Conservation (phyloP, 2,888 invertebrate species). For the Andrena trimmerana region DNA sequence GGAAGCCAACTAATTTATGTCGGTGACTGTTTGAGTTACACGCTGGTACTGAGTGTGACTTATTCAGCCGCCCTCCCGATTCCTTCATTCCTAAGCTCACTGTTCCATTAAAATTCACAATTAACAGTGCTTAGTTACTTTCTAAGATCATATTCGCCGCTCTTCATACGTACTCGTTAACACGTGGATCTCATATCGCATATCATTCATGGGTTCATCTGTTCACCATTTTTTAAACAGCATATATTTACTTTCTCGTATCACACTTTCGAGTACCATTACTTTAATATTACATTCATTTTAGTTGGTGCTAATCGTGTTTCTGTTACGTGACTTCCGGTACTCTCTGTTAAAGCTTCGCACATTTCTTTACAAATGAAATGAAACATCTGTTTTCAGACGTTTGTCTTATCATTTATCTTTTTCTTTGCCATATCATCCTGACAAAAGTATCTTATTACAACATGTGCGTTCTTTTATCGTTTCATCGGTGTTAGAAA, state of each 20-base stretch:
- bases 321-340: background rate
- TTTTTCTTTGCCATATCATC: background rate
- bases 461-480: background rate
- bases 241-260: background rate
- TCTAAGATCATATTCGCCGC: conserved; percentile 31
- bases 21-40: conserved; percentile 80
- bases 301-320: background rate
- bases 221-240: background rate
- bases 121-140: conserved; percentile 42
- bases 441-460: background rate
- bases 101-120: conserved; percentile 44
- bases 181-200: conserved; percentile 11
- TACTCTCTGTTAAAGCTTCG: background rate
- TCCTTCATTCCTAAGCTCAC: conserved; percentile 63
- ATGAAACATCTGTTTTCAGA: background rate
- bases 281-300: background rate
- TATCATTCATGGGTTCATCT: conserved; percentile 11
- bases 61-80: conserved; percentile 77
- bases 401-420: background rate
- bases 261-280: background rate
- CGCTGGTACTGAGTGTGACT: conserved; percentile 70
- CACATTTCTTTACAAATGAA: background rate
- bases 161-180: conserved; percentile 28
- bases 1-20: conserved; percentile 81
- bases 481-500: conserved; percentile 6